These are phyloP conservation scores for Meloidogyne exigua DNA, from an alignment of 1,140 invertebrate species.

Conservation along the genomic window DNA sequence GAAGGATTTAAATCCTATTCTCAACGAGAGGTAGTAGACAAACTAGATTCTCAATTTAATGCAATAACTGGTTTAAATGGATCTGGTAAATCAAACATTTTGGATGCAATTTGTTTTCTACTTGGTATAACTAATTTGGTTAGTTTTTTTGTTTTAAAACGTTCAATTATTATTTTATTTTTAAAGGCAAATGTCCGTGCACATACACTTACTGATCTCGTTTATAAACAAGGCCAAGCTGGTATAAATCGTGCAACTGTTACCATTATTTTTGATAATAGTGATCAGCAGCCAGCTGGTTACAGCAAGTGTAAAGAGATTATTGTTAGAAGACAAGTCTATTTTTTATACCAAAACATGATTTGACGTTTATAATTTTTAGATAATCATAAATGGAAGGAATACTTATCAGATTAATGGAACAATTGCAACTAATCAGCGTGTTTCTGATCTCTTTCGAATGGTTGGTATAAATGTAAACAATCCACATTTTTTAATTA, in stretches of 20 bases:
- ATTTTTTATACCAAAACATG: not conserved
- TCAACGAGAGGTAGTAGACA: conserved; percentile 83
- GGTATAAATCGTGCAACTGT: conserved; percentile 93
- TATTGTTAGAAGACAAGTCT: conserved; percentile 82
- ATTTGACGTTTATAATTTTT: not conserved
- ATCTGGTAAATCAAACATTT: conserved; percentile 95
- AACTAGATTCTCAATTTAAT: conserved; percentile 92
- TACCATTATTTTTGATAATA: conserved; percentile 91
- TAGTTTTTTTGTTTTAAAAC: conserved; percentile 50
- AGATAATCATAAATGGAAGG: conserved; percentile 71
- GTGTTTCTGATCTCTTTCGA: conserved; percentile 88
- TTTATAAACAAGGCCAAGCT: conserved; percentile 95
- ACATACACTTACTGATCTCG: conserved; percentile 72
- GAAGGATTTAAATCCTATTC: conserved; percentile 99
- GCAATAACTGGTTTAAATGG: conserved; percentile 98
- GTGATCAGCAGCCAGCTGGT: conserved; percentile 78
- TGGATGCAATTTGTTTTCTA: conserved; percentile 96
- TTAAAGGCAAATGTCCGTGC: conserved; percentile 71
- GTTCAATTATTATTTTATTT: too few relatives aligned
- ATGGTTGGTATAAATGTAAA: conserved; percentile 96
- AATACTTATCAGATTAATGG: conserved; percentile 96
- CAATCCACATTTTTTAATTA: conserved; percentile 96
- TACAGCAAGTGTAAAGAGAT: conserved; percentile 91
- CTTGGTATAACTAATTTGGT: conserved; percentile 87
- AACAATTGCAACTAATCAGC: conserved; percentile 80